These are phyloP conservation scores for Incurvaria masculella DNA, from an alignment of 2,888 invertebrate genomes.

Conservation along the genomic window DNA sequence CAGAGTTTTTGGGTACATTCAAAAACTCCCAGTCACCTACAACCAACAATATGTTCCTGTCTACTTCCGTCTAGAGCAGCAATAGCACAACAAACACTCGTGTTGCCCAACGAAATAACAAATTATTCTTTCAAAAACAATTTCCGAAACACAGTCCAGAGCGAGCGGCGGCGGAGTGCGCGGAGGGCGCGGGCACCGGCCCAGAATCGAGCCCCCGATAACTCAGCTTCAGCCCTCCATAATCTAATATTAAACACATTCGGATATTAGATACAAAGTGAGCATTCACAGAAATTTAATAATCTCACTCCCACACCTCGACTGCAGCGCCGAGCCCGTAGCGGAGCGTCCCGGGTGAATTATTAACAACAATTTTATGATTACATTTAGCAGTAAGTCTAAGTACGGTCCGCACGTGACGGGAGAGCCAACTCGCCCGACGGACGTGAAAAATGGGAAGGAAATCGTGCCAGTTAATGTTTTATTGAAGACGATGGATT, in stretches of 20 bases:
- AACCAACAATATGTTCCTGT: too few species aligned
- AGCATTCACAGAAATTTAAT: constrained; percentile 55
- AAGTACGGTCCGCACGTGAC: constrained; percentile 46
- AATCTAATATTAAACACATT: constrained; percentile 57
- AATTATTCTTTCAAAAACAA: neutral
- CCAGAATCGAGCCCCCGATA: constrained; percentile 5
- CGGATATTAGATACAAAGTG: constrained; percentile 57
- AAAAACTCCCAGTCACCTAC: too few species aligned
- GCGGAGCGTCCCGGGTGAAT: constrained; percentile 27
- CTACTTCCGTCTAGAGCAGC: too few species aligned
- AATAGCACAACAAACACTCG: too few species aligned
- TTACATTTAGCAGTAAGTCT: constrained; percentile 50
- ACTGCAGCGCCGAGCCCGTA: constrained; percentile 22
- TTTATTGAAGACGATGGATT: constrained; percentile 53
- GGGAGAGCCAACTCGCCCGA: constrained; percentile 30
- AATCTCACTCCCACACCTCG: constrained; percentile 41
- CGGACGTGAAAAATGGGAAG: constrained; percentile 44
- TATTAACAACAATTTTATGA: constrained; percentile 57
- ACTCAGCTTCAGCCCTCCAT: constrained; percentile 29
- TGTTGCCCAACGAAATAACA: too few species aligned
- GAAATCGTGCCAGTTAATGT: constrained; percentile 50
- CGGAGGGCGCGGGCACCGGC: constrained; percentile 29
- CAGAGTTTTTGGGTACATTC: too few species aligned
- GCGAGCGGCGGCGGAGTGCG: constrained; percentile 29
- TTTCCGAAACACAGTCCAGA: constrained; percentile 26